Base-by-base conservation (phyloP, 2,113 vertebrate species). In the Ornithorhynchus anatinus region DNA sequence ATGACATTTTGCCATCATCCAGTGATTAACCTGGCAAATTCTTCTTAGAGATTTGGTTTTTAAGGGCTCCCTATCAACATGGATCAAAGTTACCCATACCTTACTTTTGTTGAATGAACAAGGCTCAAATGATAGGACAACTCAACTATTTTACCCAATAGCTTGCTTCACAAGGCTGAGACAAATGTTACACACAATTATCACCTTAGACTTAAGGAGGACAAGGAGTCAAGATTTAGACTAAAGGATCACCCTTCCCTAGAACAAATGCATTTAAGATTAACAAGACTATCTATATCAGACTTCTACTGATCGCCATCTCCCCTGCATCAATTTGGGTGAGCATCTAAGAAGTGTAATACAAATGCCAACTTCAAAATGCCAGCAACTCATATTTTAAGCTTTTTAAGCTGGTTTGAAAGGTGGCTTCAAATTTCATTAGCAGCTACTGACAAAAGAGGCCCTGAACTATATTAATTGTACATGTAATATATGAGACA, bases 251-350 rank as follows among this genome's bases (percentile, higher is more conserved):
- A 39, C 4, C 19, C 68, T 31, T 32, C 16, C 25, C 45, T 37
- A 66, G 58, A 61, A 85, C 72, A 10, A 54, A 64, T 52, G 4
- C 6, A 64, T 77, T 77, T 72, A 77, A 57, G 64, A 71, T 71
- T 79, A 56, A 73, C 33, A 58, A 5, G 8, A 57, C 7, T 23
- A 27, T 68, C 59, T 48, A 31, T 77, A 44, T 81, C 50, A 86
- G 43, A 70, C 59, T 22, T 1, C 15, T 22, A 52, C 4, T 79
- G 10, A 35, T 32, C 53, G n/a, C 32, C 43, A 73, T 69, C 25
- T 38, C 23, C 43, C 6, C 59, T 63, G 33, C 25, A 75, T 71
- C 33, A 64, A 77, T 16, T 56, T 80, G 2, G 52, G 13, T 48
- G 8, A 85, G 39, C 11, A 22, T 53, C 62, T 27, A 40, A 60